These are phyloP conservation scores for Oostethus manadensis DNA, from an alignment of 2,113 vertebrate genomes.

Conservation along the genomic window DNA sequence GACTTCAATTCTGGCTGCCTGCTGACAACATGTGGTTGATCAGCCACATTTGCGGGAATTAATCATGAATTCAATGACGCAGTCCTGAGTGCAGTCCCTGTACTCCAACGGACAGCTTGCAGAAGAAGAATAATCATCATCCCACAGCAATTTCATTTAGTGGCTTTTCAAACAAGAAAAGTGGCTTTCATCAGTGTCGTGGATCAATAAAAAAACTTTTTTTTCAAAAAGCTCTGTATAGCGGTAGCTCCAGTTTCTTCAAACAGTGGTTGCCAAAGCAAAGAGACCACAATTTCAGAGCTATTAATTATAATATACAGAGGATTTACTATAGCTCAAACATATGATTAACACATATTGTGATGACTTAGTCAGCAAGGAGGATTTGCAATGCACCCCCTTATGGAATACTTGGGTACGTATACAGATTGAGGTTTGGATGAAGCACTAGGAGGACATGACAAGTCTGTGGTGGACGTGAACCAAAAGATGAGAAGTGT, in stretches of 20 bases:
- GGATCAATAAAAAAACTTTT: conserved; percentile 1
- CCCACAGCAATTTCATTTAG: conserved; percentile 23
- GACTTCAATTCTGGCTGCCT: conserved; percentile 38
- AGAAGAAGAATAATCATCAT: conserved; percentile 40
- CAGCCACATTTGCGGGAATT: conserved; percentile 46
- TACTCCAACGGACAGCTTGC: conserved; percentile 37
- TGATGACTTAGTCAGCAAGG: conserved; percentile 1
- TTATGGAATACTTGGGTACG: not conserved
- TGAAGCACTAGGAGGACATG: too few species aligned
- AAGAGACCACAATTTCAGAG: not conserved
- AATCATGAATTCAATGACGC: conserved; percentile 53
- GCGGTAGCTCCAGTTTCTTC: conserved; percentile 3
- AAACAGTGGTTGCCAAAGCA: conserved; percentile 3
- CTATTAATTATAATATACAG: too few species aligned
- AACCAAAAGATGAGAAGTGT: too few species aligned
- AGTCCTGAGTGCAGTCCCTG: conserved; percentile 29
- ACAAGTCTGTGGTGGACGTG: too few species aligned
- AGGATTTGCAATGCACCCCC: too few species aligned
- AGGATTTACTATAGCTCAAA: too few species aligned
- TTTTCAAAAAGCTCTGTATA: conserved; percentile 1
- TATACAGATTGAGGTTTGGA: not conserved
- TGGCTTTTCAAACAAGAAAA: conserved; percentile 22
- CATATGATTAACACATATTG: not conserved
- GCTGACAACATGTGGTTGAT: conserved; percentile 39
- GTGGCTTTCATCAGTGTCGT: conserved; percentile 14